Percentiles rank a stretch among this genome's conserved stretches.
Evolutionary conservation across 2,113 vertebrate species (phyloP).

Genomic region (Eira barbara): DNA sequence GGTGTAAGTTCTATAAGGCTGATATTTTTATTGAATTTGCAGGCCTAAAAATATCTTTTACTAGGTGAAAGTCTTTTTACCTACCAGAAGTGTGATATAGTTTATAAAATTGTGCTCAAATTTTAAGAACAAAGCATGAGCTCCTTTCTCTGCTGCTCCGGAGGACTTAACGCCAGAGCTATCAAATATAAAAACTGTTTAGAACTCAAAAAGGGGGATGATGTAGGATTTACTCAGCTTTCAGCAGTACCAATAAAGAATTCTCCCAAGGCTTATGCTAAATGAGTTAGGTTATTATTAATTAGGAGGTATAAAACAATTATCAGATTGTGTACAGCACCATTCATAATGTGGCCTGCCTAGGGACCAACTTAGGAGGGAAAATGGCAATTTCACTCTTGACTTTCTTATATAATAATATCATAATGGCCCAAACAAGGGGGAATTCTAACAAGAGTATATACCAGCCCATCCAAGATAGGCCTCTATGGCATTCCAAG

Average conservation of each 20-base stretch:
- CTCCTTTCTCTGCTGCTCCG: not conserved
- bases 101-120: constrained; percentile 28
- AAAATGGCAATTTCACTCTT: not conserved
- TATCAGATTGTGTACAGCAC: constrained; percentile 21
- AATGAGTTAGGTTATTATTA: constrained; percentile 67
- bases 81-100: constrained; percentile 30
- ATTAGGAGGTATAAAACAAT: constrained; percentile 67
- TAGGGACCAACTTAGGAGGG: not conserved
- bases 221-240: constrained; percentile 16
- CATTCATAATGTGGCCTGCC: constrained; percentile 34
- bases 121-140: constrained; percentile 30
- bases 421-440: not conserved
- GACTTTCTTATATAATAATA: constrained; percentile 39
- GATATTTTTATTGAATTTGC: constrained; percentile 41
- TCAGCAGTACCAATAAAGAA: constrained; percentile 17
- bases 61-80: constrained; percentile 38
- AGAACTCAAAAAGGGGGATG: not conserved
- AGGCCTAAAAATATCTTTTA: constrained; percentile 49
- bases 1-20: not conserved
- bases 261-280: constrained; percentile 49
- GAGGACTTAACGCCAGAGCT: not conserved
- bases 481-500: not conserved
- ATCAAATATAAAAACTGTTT: constrained; percentile 18
- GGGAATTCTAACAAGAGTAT: not conserved
- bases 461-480: not conserved